Evolutionary conservation across 2,113 vertebrate genomes (phyloP).

Genomic region (Picathartes gymnocephalus): DNA sequence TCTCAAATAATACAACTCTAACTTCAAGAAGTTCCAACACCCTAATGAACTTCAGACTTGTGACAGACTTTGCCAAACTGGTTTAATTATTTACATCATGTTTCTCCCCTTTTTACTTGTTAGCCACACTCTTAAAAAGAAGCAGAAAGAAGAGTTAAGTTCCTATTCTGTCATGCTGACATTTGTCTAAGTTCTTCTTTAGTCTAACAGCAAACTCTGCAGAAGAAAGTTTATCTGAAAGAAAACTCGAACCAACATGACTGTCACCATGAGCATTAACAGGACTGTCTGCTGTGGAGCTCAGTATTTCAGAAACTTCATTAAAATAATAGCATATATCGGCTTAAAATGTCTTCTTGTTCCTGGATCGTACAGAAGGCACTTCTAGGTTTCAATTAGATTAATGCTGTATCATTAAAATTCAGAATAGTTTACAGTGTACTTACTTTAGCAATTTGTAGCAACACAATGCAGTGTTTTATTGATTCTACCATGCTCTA

Average conservation of each 20-base stretch:
- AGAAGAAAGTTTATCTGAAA: not conserved
- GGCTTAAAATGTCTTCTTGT: not conserved
- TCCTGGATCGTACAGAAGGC: not conserved
- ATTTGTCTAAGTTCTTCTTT: not conserved
- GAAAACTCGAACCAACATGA: accelerated
- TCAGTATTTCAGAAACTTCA: not conserved
- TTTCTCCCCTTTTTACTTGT: not conserved
- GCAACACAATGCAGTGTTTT: conserved; percentile 99
- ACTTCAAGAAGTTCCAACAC: not conserved
- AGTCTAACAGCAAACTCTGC: not conserved
- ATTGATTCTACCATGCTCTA: conserved; percentile 99
- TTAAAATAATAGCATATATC: not conserved
- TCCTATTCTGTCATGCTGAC: not conserved
- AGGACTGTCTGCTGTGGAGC: not conserved
- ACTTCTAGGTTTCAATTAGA: not conserved
- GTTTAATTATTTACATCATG: not conserved
- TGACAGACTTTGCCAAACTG: not conserved
- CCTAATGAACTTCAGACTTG: not conserved
- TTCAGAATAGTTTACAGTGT: not conserved
- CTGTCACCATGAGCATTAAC: not conserved
- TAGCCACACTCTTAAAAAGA: not conserved
- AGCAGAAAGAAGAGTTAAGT: not conserved
- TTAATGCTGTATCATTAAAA: not conserved
- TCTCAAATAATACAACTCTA: not conserved
- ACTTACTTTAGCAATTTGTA: conserved; percentile 99